A percentile compares a stretch with the other conserved stretches of the same genome.
Evolutionary conservation across 2,113 vertebrate species (phyloP).

Genomic region (Piprites chloris): DNA sequence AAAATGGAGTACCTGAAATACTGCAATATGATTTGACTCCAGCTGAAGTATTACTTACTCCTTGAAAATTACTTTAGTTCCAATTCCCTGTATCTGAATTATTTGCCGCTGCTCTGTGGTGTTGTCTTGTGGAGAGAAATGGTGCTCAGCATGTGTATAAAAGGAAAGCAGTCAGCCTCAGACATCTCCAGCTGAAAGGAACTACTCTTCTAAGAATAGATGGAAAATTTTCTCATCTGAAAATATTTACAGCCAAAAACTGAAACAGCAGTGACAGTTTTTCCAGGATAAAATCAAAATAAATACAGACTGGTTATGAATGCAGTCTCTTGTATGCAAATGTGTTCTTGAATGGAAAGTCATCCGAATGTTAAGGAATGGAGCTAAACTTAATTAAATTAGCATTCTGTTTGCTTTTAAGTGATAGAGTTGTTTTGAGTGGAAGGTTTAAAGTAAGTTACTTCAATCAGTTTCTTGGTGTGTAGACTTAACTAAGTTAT

Average conservation of each 20-base stretch:
- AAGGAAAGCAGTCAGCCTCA: conserved; percentile 9
- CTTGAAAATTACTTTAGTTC: background rate
- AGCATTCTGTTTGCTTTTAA: background rate
- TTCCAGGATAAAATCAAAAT: conserved; percentile 19
- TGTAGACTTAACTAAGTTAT: background rate
- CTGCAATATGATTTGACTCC: background rate
- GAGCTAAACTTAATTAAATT: conserved; percentile 2
- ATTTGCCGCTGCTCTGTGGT: background rate
- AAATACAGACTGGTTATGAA: conserved; percentile 28
- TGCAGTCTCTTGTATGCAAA: background rate
- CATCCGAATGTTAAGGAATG: background rate
- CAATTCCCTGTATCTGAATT: background rate
- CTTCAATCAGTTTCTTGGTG: background rate
- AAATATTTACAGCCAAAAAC: conserved; percentile 27
- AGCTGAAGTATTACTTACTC: background rate
- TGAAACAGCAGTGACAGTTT: conserved; percentile 28
- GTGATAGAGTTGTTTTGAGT: background rate
- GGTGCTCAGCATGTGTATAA: background rate
- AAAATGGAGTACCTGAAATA: background rate
- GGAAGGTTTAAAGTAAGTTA: background rate
- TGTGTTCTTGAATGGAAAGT: background rate
- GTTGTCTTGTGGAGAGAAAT: background rate
- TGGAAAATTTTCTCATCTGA: conserved; percentile 23
- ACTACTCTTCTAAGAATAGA: conserved; percentile 39
- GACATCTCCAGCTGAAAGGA: conserved; percentile 17